phyloP scores from a whole-genome alignment of 2,113 vertebrate genomes.

The Alouatta palliata region DNA sequence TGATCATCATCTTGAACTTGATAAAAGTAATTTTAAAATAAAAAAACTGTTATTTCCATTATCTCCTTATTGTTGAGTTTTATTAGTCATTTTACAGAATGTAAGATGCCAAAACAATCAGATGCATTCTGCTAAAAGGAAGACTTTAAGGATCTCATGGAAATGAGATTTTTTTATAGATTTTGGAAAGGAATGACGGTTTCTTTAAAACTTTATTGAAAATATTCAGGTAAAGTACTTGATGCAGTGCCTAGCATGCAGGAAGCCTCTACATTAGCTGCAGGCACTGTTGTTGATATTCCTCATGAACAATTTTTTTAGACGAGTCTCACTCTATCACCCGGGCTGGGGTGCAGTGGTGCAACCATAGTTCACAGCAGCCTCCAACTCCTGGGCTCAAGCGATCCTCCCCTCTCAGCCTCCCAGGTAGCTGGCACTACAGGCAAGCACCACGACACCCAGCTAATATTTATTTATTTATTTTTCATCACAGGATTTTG shows the following conservation, averaged over 20 bases:
- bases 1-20: neutral
- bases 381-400: too few relatives aligned
- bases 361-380: too few relatives aligned
- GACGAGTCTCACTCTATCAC: too few relatives aligned
- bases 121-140: neutral
- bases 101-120: neutral
- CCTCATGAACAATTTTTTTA: neutral
- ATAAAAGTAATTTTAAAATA: neutral
- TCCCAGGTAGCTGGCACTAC: too few relatives aligned
- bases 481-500: too few relatives aligned
- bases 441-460: too few relatives aligned
- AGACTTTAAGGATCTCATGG: neutral
- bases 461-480: too few relatives aligned
- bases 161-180: slow-evolving; percentile 7
- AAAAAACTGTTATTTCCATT: neutral
- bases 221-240: neutral
- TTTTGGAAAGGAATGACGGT: neutral
- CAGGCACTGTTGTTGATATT: neutral
- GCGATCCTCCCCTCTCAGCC: too few relatives aligned
- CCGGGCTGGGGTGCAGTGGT: too few relatives aligned
- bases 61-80: neutral
- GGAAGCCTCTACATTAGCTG: neutral
- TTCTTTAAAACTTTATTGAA: neutral
- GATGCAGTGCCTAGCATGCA: neutral
- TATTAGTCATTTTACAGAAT: neutral